Percentiles rank a stretch among this genome's conserved stretches.
Conservation (phyloP, 2,797 vertebrate genomes). For the Urophycis tenuis region DNA sequence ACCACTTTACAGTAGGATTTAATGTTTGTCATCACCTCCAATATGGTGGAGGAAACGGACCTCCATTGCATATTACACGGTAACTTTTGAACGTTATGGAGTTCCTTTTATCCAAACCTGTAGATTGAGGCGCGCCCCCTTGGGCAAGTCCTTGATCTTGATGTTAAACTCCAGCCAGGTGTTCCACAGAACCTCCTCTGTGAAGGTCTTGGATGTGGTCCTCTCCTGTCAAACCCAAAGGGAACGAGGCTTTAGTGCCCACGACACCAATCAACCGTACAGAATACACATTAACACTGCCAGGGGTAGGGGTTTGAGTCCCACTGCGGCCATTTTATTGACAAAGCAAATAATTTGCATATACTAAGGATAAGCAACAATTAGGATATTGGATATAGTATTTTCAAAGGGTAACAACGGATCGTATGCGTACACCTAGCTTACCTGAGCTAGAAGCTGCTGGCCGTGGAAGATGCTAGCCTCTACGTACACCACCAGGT, state of each 20-base stretch:
- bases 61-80: background rate
- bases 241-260: too few species aligned
- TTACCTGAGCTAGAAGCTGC: slow-evolving; percentile 84
- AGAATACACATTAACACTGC: background rate
- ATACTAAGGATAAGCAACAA: background rate
- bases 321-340: background rate
- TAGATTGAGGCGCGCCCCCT: slow-evolving; percentile 89
- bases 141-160: slow-evolving; percentile 93
- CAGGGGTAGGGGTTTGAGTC: background rate
- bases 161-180: slow-evolving; percentile 93
- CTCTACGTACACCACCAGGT: slow-evolving; percentile 88
- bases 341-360: background rate
- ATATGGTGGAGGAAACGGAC: background rate
- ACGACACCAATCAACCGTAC: too few species aligned
- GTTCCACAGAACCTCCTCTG: slow-evolving; percentile 94
- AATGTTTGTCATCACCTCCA: too few species aligned
- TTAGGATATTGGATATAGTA: background rate
- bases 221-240: slow-evolving; percentile 61
- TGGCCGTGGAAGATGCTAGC: slow-evolving; percentile 95
- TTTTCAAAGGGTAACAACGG: background rate
- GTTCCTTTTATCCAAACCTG: slow-evolving; percentile 69
- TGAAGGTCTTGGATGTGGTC: slow-evolving; percentile 85
- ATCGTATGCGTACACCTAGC: background rate
- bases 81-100: background rate
- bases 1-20: background rate